phyloP scores from a whole-genome alignment of 2,888 invertebrate species.

The Tipula vernalis region DNA sequence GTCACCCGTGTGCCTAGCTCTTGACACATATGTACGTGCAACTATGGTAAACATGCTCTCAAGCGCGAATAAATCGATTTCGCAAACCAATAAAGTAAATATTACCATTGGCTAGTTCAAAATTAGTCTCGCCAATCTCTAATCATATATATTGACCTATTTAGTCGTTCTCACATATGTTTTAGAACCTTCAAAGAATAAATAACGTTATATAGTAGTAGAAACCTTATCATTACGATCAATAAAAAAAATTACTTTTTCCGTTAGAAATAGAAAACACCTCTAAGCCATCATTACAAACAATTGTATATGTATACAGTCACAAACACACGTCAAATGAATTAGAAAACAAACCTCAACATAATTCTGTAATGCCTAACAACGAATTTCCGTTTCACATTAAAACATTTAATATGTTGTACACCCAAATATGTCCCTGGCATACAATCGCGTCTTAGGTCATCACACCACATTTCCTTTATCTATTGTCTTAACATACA shows the following conservation, averaged over 20 bases:
- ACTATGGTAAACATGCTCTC: no score
- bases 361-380: not conserved
- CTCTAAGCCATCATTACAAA: not conserved
- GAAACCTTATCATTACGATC: not conserved
- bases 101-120: no score
- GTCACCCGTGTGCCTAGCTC: no score
- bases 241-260: not conserved
- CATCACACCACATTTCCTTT: constrained; percentile 1
- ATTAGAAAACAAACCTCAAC: not conserved
- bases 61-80: no score
- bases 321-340: not conserved
- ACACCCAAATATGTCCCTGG: constrained; percentile 8
- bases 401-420: not conserved
- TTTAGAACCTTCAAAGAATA: no score
- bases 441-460: constrained; percentile 4
- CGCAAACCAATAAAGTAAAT: no score
- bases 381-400: not conserved
- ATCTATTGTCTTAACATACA: not conserved
- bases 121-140: no score
- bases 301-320: not conserved
- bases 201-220: not conserved
- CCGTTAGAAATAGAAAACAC: not conserved
- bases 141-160: no score
- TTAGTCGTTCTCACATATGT: no score
- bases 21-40: no score